phyloP scores from a whole-genome alignment of 2,888 invertebrate genomes.

The Apodemia zela region DNA sequence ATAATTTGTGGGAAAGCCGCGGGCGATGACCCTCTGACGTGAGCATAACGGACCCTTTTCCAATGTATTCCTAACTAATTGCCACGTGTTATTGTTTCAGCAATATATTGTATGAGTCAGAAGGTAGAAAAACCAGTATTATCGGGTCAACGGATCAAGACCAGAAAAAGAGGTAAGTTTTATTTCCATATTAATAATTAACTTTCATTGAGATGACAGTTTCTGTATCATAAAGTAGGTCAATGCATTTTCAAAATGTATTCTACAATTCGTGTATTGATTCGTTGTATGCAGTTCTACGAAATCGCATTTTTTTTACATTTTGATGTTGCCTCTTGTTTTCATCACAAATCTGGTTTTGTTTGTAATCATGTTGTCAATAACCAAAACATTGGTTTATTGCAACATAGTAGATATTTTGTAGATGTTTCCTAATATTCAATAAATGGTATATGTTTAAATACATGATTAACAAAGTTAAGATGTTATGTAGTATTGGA shows the following conservation, averaged over 20 bases:
- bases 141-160: constrained; percentile 99
- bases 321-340: too few relatives aligned
- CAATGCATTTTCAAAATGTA: constrained; percentile 6
- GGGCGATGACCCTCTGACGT: constrained; percentile 64
- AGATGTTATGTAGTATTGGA: too few relatives aligned
- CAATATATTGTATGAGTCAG: constrained; percentile 99
- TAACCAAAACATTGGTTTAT: too few relatives aligned
- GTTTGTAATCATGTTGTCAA: too few relatives aligned
- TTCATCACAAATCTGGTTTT: too few relatives aligned
- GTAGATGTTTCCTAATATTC: too few relatives aligned
- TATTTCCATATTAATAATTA: constrained; percentile 30
- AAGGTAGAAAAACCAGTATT: constrained; percentile 99
- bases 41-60: constrained; percentile 41
- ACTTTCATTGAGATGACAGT: not conserved
- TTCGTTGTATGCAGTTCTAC: not conserved
- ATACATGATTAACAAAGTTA: too few relatives aligned
- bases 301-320: not conserved
- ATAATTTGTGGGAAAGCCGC: constrained; percentile 40
- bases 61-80: constrained; percentile 56
- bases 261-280: not conserved
- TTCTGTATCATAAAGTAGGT: not conserved
- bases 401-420: too few relatives aligned
- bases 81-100: constrained; percentile 83
- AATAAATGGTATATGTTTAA: too few relatives aligned
- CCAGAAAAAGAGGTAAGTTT: constrained; percentile 98